Base-by-base conservation (phyloP, 2,113 vertebrate species). In the Speoplatyrhinus poulsoni region DNA sequence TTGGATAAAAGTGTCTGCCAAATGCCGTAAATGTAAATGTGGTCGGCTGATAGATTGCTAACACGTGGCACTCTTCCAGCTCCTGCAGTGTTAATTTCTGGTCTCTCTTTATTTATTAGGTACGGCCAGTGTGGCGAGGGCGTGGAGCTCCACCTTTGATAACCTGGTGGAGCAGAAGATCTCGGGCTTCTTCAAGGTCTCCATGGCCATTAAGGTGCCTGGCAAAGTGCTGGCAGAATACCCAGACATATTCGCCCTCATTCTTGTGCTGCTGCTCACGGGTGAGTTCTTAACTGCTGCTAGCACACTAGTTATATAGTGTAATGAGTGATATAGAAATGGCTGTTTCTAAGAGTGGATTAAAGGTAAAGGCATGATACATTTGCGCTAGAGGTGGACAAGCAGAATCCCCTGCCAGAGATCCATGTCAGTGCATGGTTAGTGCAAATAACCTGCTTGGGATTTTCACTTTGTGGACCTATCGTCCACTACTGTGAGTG, bases 121-220 rank as follows among this genome's bases (percentile, higher is more conserved):
- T 60, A 97, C 97, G 0, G 97, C 97, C 60, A 98, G 96, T 0
- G 97, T 98, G 63, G 96, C 95, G 33, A 88, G 96, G 74, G 96
- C 96, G 0, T 98, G 97, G 97, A 98, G 97, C 48, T 95, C 95
- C 0, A 94, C 95, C 0, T 98, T 99, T 3, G 97, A 99, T 85
- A 95, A 92, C 74, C 87, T 99, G 73, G 92, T 99, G 0, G 96
- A 95, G 46, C 95, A 95, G 75, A 94, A 93, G 73, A 97, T 99
- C 79, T 98, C 96, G 0, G 82, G 7, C 46, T 93, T 95, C 87
- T 96, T 98, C 13, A 85, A 79, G 70, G 88, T 83, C 8, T 91
- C 78, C 65, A 88, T 95, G 81, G 26, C 91, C 1, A 76, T 98
- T 82, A 73, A 93, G 1, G 65, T 94, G 13, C 93, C 95, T 0